phyloP scores from a whole-genome alignment of 2,888 invertebrate species.

The Alcis repandata region DNA sequence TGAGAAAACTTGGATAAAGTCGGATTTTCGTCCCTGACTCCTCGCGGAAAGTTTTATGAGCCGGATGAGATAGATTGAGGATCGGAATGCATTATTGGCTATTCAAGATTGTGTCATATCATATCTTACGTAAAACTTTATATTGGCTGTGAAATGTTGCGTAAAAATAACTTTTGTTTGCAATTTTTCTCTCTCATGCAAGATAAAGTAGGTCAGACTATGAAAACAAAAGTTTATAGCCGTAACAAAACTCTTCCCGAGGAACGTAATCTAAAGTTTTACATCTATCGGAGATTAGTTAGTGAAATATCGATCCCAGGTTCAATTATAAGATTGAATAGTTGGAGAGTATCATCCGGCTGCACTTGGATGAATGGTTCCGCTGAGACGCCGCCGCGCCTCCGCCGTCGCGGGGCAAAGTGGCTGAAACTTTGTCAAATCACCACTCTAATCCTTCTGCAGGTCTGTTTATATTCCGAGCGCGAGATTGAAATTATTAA shows the following conservation, averaged over 20 bases:
- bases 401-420: slow-evolving; percentile 48
- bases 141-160: slow-evolving; percentile 49
- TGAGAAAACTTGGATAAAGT: slow-evolving; percentile 69
- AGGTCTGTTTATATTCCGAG: slow-evolving; percentile 78
- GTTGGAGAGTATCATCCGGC: slow-evolving; percentile 32
- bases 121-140: slow-evolving; percentile 53
- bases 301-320: slow-evolving; percentile 33
- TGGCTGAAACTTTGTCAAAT: slow-evolving; percentile 75
- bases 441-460: slow-evolving; percentile 72
- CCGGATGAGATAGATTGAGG: slow-evolving; percentile 77
- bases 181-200: slow-evolving; percentile 15
- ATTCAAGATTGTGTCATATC: slow-evolving; percentile 72
- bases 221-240: slow-evolving; percentile 32
- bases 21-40: slow-evolving; percentile 63
- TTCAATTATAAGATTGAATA: slow-evolving; percentile 40
- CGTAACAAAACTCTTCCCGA: slow-evolving; percentile 21
- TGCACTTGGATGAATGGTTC: slow-evolving; percentile 40
- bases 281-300: slow-evolving; percentile 28
- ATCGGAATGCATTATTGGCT: slow-evolving; percentile 77
- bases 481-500: slow-evolving; percentile 80
- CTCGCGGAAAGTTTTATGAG: slow-evolving; percentile 76
- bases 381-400: slow-evolving; percentile 41
- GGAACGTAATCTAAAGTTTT: slow-evolving; percentile 33
- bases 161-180: slow-evolving; percentile 45
- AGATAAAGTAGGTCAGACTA: slow-evolving; percentile 27